Percentiles rank a stretch among this genome's conserved stretches.
phyloP scores from a whole-genome alignment of 2,888 invertebrate genomes.

The Petrolisthes manimaculis region DNA sequence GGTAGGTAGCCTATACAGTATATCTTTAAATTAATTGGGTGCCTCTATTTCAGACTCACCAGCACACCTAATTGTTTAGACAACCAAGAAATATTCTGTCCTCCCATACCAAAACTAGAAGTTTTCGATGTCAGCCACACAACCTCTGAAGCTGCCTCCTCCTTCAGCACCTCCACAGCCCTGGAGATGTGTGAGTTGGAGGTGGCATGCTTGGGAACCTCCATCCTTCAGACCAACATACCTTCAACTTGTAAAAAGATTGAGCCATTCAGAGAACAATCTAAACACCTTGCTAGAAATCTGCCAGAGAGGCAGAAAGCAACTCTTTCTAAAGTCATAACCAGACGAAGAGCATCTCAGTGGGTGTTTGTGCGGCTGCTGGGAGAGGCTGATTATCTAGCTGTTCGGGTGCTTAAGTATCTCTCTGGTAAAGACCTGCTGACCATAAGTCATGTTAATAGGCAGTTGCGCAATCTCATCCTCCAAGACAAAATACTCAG shows the following conservation, averaged over 20 bases:
- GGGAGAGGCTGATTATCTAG: slow-evolving; percentile 41
- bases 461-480: slow-evolving; percentile 32
- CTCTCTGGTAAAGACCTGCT: slow-evolving; percentile 30
- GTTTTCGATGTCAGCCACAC: not conserved
- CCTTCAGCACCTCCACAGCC: not conserved
- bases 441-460: slow-evolving; percentile 41
- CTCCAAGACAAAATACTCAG: slow-evolving; percentile 23
- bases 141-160: not conserved
- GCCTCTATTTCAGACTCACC: slow-evolving; percentile 25
- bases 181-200: slow-evolving; percentile 31
- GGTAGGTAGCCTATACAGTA: too few relatives aligned
- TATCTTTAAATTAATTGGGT: not conserved
- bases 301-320: not conserved
- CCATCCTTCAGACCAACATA: not conserved
- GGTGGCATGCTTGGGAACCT: not conserved
- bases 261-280: not conserved
- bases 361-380: slow-evolving; percentile 22
- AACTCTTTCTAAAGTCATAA: not conserved
- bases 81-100: slow-evolving; percentile 6
- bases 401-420: slow-evolving; percentile 26
- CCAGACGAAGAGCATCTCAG: slow-evolving; percentile 14
- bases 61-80: slow-evolving; percentile 23
- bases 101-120: slow-evolving; percentile 22
- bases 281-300: not conserved
- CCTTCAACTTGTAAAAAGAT: not conserved